Evolutionary conservation across 2,888 invertebrate genomes (phyloP).

Genomic region (Operophtera brumata): DNA sequence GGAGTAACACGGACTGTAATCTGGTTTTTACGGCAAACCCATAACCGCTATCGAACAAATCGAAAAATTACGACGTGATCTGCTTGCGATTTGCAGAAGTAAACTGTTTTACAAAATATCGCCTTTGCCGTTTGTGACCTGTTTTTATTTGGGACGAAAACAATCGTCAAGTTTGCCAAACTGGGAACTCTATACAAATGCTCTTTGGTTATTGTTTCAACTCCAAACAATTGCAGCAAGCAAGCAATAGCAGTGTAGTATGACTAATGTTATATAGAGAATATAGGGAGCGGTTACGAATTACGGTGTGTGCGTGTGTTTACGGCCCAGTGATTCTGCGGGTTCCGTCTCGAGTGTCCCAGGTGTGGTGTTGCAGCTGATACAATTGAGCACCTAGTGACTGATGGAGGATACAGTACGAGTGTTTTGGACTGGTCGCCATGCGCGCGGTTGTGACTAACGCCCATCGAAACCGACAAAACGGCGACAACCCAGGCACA

Average conservation of each 20-base stretch:
- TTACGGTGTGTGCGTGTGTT: constrained; percentile 67
- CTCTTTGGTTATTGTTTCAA: constrained; percentile 57
- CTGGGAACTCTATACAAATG: constrained; percentile 42
- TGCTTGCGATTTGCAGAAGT: constrained; percentile 43
- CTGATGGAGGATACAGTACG: constrained; percentile 69
- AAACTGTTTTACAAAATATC: constrained; percentile 29
- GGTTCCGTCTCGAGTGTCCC: constrained; percentile 41
- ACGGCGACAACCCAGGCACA: constrained; percentile 70
- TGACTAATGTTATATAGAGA: constrained; percentile 55
- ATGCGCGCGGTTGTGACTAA: constrained; percentile 70
- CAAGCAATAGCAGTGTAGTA: constrained; percentile 52
- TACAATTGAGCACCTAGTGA: constrained; percentile 47
- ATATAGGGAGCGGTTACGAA: constrained; percentile 58
- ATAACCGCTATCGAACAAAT: constrained; percentile 56
- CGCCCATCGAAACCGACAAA: constrained; percentile 60
- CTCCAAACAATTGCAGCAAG: constrained; percentile 57
- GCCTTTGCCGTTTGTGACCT: constrained; percentile 29
- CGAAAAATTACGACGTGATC: constrained; percentile 57
- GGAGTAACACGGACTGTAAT: constrained; percentile 58
- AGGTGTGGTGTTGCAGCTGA: constrained; percentile 56
- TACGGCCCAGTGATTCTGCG: constrained; percentile 53
- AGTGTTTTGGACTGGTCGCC: constrained; percentile 58
- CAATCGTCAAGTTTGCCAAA: constrained; percentile 32
- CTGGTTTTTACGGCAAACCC: constrained; percentile 46
- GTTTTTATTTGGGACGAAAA: constrained; percentile 25